Conservation (phyloP, 2,888 invertebrate genomes). For the Melipona bicolor region DNA sequence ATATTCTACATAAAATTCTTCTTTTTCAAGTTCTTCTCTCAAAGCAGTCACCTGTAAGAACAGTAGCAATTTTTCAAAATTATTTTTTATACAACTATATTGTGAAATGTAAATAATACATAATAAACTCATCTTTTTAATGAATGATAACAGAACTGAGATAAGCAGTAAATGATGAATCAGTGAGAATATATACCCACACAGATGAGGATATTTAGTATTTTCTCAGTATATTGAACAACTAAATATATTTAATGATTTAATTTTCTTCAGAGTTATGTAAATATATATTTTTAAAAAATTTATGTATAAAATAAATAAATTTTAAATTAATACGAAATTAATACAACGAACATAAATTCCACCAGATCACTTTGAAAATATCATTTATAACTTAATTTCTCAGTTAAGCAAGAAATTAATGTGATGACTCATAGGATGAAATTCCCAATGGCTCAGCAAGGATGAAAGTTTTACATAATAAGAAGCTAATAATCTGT, state of each 20-base stretch:
- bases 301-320: background rate
- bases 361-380: background rate
- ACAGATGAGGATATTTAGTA: constrained; percentile 4
- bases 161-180: constrained; percentile 50
- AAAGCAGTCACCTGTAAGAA: constrained; percentile 87
- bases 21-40: constrained; percentile 94
- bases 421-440: constrained; percentile 48
- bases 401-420: constrained; percentile 28
- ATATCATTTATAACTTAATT: constrained; percentile 4
- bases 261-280: constrained; percentile 9
- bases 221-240: background rate
- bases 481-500: background rate
- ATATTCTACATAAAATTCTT: constrained; percentile 95
- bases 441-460: constrained; percentile 18
- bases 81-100: background rate
- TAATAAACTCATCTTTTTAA: constrained; percentile 11
- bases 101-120: constrained; percentile 10
- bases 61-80: constrained; percentile 4
- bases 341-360: background rate
- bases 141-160: constrained; percentile 41
- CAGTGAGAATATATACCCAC: constrained; percentile 7
- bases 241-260: constrained; percentile 1
- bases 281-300: background rate
- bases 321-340: background rate
- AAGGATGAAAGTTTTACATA: constrained; percentile 25